A percentile compares a stretch with the other conserved stretches of the same genome.
phyloP scores from a whole-genome alignment of 2,113 vertebrate species.

The Opisthocomus hoazin region DNA sequence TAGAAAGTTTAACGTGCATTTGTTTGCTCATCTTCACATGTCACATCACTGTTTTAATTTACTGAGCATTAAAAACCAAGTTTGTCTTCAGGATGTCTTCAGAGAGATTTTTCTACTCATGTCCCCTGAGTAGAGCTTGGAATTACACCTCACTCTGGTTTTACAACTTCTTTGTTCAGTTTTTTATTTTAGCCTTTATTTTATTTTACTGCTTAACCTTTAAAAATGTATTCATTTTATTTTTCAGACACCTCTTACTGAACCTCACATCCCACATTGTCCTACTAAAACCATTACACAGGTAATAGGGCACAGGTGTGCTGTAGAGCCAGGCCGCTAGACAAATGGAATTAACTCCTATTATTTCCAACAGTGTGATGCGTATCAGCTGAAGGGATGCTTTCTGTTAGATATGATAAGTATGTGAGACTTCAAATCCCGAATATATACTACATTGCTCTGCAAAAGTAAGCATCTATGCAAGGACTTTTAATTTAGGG shows the following conservation, averaged over 20 bases:
- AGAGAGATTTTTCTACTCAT: not conserved
- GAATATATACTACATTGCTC: not conserved
- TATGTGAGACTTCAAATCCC: not conserved
- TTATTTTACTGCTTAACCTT: constrained; percentile 46
- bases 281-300: constrained; percentile 84
- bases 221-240: constrained; percentile 77
- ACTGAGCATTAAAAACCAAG: constrained; percentile 7
- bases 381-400: not conserved
- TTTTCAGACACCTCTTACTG: constrained; percentile 91
- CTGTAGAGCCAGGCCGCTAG: not conserved
- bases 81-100: constrained; percentile 51
- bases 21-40: not conserved
- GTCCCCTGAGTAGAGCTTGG: not conserved
- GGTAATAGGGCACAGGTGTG: constrained; percentile 77
- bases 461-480: not conserved
- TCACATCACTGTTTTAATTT: constrained; percentile 42
- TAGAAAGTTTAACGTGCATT: not conserved
- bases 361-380: not conserved
- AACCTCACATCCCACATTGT: constrained; percentile 82
- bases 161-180: constrained; percentile 37
- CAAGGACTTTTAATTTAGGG: not conserved
- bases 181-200: constrained; percentile 54
- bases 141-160: not conserved
- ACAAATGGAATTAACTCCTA: not conserved
- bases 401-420: not conserved